Evolutionary conservation across 2,888 invertebrate genomes (phyloP), one percentile per base, ranked within the genome.

Genomic region (Macrosiphum euphorbiae): DNA sequence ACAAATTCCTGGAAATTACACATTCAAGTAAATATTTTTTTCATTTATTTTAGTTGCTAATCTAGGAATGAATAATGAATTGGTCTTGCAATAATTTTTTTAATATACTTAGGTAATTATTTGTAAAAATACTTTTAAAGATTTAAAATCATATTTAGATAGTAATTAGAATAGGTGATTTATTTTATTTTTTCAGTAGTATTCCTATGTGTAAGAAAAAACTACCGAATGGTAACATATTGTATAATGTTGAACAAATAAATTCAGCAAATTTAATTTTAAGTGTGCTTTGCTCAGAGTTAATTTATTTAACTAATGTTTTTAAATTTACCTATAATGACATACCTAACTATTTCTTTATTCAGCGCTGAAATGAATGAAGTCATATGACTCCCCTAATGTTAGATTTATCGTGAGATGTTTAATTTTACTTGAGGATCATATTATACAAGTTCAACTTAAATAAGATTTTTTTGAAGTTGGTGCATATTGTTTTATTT

Each of bases 1-100:
- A 20, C 97, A 97, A 88, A 97, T 97, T 92, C 98, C 99, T 0
- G 99, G 99, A 94, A 98, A 98, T 96, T 98, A 98, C 95, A 98
- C 98, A 0, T 98, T 98, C 95, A 98, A 98, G 96, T 96, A 95
- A 95, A 95, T 95, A 94, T 20, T 41, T 85, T 86, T 87, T 35
- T 84, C 85, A 26, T 87, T 92, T 78, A 35, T 26, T 78, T 78
- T 78, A 35, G n/a, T n/a, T 67, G 13, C 11, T 67, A 67, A 67
- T 67, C n/a, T n/a, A 67, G 13, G 5, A 67, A 61, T 61, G 1
- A 61, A 28, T 61, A 61, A 28, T 61, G 61, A 3, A n/a, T 61
- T 61, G n/a, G 28, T 61, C n/a, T 61, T n/a, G n/a, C n/a, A 13
- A 61, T 8, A 0, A n/a, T 13, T 61, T 67, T 61, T 67, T 67